phyloP scores from a whole-genome alignment of 2,888 invertebrate genomes.

The Griposia aprilina region DNA sequence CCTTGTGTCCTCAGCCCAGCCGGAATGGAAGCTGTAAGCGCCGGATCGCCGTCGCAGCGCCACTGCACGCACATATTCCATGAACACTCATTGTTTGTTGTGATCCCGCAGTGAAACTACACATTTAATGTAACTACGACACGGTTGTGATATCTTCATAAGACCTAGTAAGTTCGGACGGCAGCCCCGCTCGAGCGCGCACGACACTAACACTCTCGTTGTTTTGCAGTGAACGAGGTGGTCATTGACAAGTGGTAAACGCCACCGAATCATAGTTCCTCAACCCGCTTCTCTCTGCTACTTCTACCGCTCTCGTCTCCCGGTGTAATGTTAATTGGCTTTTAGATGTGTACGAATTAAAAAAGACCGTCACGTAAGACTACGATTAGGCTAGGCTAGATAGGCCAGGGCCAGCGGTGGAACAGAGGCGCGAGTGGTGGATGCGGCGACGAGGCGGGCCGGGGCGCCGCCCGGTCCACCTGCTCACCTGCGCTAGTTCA shows the following conservation, averaged over 20 bases:
- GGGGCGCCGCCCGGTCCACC: slow-evolving; percentile 71
- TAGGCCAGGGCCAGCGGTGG: slow-evolving; percentile 66
- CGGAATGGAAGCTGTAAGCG: slow-evolving; percentile 88
- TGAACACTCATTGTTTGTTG: slow-evolving; percentile 90
- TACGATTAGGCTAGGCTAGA: slow-evolving; percentile 66
- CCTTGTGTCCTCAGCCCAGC: slow-evolving; percentile 88
- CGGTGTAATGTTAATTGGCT: slow-evolving; percentile 79
- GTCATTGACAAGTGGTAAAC: slow-evolving; percentile 93
- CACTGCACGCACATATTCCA: slow-evolving; percentile 89
- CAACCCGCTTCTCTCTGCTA: slow-evolving; percentile 87
- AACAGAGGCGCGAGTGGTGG: slow-evolving; percentile 66
- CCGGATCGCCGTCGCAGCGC: slow-evolving; percentile 83
- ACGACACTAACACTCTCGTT: slow-evolving; percentile 86
- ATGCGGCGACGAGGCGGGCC: slow-evolving; percentile 68
- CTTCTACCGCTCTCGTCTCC: slow-evolving; percentile 86
- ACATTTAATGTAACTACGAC: slow-evolving; percentile 85
- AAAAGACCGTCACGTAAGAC: slow-evolving; percentile 70
- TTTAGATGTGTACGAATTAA: slow-evolving; percentile 76
- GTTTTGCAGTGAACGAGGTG: slow-evolving; percentile 93
- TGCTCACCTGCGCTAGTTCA: slow-evolving; percentile 81
- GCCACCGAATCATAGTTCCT: slow-evolving; percentile 88
- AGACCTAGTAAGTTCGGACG: slow-evolving; percentile 87
- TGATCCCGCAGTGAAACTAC: slow-evolving; percentile 90
- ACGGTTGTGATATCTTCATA: slow-evolving; percentile 89
- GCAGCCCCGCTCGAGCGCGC: slow-evolving; percentile 81